Percentiles rank a stretch among this genome's conserved stretches.
Evolutionary conservation across 2,113 vertebrate species (phyloP).

Genomic region (Drymodes brunneopygia): DNA sequence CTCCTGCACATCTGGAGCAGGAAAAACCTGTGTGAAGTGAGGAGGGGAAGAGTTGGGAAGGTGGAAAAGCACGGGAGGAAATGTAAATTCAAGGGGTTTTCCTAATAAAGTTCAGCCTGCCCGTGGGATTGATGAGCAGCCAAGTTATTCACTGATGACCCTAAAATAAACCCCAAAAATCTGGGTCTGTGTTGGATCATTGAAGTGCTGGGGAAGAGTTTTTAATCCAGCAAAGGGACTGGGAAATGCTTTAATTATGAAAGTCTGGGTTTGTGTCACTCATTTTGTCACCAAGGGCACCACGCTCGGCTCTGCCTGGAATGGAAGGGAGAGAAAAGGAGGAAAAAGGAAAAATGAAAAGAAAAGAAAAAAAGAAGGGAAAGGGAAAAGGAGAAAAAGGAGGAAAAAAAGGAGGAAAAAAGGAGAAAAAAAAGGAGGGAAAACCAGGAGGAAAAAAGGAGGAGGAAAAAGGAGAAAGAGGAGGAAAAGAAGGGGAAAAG

Average conservation of each 20-base stretch:
- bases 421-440: too few relatives aligned
- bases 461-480: too few relatives aligned
- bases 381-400: too few relatives aligned
- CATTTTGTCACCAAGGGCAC: neutral
- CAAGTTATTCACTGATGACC: neutral
- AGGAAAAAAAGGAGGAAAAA: too few relatives aligned
- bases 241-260: neutral
- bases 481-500: accelerated
- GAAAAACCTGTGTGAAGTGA: neutral
- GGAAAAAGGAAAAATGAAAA: too few relatives aligned
- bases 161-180: neutral
- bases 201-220: neutral
- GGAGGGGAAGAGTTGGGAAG: neutral
- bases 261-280: too few relatives aligned
- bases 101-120: neutral
- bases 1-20: neutral
- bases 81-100: neutral
- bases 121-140: neutral
- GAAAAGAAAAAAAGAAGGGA: too few relatives aligned
- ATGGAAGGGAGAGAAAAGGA: too few relatives aligned
- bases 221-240: neutral
- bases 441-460: too few relatives aligned
- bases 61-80: neutral
- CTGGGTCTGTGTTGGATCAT: neutral
- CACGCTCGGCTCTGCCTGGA: neutral